phyloP scores from a whole-genome alignment of 2,797 vertebrate species.

The Bovichtus diacanthus region DNA sequence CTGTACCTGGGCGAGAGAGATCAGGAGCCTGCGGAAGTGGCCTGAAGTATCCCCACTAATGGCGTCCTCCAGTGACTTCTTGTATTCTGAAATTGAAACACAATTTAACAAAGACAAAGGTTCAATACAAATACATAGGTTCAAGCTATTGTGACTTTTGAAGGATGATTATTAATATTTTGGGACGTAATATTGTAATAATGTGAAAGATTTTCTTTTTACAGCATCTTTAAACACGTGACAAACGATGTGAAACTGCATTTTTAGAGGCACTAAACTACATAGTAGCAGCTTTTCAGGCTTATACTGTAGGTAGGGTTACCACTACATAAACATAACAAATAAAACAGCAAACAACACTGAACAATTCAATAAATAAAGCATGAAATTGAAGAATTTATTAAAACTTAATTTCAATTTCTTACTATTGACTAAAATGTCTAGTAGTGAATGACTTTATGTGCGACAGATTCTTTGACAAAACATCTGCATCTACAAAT shows the following conservation, averaged over 20 bases:
- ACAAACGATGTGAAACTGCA: not conserved
- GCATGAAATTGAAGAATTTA: not conserved
- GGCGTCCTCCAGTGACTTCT: conserved; percentile 93
- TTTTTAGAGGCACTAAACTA: not conserved
- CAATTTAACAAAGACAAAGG: not conserved
- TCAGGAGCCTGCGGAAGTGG: conserved; percentile 94
- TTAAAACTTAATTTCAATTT: not conserved
- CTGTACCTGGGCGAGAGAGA: conserved; percentile 94
- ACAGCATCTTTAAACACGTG: not conserved
- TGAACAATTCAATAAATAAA: not conserved
- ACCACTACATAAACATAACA: not conserved
- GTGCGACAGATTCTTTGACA: not conserved
- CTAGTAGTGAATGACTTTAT: not conserved
- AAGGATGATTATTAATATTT: not conserved
- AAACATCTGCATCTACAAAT: conserved; percentile 12
- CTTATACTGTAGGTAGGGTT: not conserved
- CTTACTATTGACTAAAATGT: not conserved
- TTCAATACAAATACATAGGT: not conserved
- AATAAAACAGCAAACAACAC: not conserved
- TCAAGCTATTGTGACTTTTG: not conserved
- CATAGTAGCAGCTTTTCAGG: not conserved
- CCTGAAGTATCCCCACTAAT: conserved; percentile 96
- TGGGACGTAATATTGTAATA: not conserved
- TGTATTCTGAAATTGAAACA: conserved; percentile 86
- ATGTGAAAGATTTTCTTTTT: not conserved